These are phyloP conservation scores for Phoebastria nigripes DNA, from an alignment of 2,797 vertebrate genomes.

Conservation along the genomic window DNA sequence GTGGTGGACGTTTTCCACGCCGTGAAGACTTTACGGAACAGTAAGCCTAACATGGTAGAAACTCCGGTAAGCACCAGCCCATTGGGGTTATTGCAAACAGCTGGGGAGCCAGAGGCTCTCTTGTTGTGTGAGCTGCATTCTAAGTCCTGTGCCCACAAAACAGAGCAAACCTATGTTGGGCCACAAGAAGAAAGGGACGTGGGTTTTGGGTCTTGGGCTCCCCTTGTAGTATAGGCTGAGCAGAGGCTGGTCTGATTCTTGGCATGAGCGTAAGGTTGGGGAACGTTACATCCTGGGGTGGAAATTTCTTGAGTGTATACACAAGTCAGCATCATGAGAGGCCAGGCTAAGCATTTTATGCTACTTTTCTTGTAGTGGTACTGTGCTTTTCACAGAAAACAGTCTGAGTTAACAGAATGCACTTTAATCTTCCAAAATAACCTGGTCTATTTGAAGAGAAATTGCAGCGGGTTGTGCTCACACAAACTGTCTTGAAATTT, in stretches of 20 bases:
- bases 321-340: neutral
- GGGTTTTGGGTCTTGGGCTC: neutral
- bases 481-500: neutral
- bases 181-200: neutral
- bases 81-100: neutral
- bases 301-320: neutral
- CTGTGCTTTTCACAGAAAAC: neutral
- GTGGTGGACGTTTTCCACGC: slow-evolving; percentile 98
- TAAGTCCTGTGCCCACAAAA: neutral
- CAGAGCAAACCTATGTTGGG: neutral
- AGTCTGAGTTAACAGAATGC: neutral
- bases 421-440: neutral
- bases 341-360: neutral
- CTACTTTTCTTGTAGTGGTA: neutral
- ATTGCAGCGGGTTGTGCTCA: neutral
- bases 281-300: neutral
- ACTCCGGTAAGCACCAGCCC: slow-evolving; percentile 84
- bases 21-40: slow-evolving; percentile 95
- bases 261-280: neutral
- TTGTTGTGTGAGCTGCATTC: rapidly evolving
- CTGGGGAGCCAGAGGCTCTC: neutral
- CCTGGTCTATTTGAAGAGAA: neutral
- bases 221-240: neutral
- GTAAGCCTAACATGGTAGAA: slow-evolving; percentile 99
- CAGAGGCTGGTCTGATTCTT: neutral